Evolutionary conservation across 2,888 invertebrate species (phyloP).

Genomic region (Allolobophora icterica): DNA sequence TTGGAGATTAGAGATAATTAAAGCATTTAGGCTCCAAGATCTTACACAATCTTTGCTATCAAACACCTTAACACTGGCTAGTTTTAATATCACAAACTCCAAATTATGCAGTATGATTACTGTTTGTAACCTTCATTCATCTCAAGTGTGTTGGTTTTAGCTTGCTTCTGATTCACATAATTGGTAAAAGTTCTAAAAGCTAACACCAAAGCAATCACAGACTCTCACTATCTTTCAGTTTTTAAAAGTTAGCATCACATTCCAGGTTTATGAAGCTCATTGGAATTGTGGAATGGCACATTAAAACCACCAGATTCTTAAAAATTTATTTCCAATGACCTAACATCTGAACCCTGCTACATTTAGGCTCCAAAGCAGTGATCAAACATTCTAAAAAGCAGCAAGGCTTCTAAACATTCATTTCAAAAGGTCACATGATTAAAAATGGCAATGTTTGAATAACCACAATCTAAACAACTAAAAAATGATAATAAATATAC

Average conservation of each 20-base stretch:
- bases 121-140: not conserved
- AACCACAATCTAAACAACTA: not conserved
- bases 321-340: not conserved
- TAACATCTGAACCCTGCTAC: not conserved
- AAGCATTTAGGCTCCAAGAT: not conserved
- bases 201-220: constrained; percentile 1
- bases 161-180: not conserved
- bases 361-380: not conserved
- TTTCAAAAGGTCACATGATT: not conserved
- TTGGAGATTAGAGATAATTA: not conserved
- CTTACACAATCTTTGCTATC: not conserved
- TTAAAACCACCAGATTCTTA: not conserved
- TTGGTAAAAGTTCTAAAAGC: not conserved
- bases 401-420: not conserved
- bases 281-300: not conserved
- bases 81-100: constrained; percentile 4
- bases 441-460: not conserved
- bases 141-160: not conserved
- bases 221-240: not conserved
- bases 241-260: not conserved
- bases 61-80: not conserved
- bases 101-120: not conserved
- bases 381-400: not conserved
- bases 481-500: not conserved
- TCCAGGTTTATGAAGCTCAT: not conserved